These are phyloP conservation scores for Arge pagana DNA, from an alignment of 2,888 invertebrate genomes.

Conservation along the genomic window DNA sequence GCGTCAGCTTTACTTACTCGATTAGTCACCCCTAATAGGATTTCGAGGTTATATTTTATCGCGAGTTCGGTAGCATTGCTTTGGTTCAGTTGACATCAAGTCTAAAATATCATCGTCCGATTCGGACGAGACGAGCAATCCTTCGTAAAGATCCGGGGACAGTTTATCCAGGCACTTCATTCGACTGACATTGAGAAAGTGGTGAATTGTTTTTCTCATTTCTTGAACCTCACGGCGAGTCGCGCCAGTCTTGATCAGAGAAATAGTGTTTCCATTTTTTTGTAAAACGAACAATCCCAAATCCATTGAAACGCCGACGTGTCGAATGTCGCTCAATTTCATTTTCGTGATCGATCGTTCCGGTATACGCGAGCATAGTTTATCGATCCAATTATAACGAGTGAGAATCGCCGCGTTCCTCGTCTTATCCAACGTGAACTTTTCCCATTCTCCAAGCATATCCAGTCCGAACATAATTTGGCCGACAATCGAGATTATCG, in stretches of 20 bases:
- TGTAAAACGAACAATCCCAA: constrained; percentile 40
- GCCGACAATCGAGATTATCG: constrained; percentile 34
- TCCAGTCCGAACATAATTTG: constrained; percentile 42
- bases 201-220: constrained; percentile 34
- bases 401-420: constrained; percentile 35
- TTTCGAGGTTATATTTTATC: too few species aligned
- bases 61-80: too few species aligned
- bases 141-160: constrained; percentile 23
- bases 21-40: too few species aligned
- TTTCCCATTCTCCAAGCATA: constrained; percentile 42
- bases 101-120: constrained; percentile 27
- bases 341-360: constrained; percentile 27
- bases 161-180: constrained; percentile 25
- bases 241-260: constrained; percentile 36
- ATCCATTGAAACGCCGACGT: constrained; percentile 39
- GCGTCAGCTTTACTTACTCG: too few species aligned
- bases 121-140: constrained; percentile 29
- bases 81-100: background rate
- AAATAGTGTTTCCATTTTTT: constrained; percentile 34
- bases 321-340: constrained; percentile 39
- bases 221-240: constrained; percentile 35
- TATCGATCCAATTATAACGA: constrained; percentile 40
- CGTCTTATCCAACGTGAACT: constrained; percentile 37
- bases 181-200: constrained; percentile 33
- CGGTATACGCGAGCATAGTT: constrained; percentile 27